Base-by-base conservation (phyloP, 2,888 invertebrate genomes). In the Lasius platythorax region DNA sequence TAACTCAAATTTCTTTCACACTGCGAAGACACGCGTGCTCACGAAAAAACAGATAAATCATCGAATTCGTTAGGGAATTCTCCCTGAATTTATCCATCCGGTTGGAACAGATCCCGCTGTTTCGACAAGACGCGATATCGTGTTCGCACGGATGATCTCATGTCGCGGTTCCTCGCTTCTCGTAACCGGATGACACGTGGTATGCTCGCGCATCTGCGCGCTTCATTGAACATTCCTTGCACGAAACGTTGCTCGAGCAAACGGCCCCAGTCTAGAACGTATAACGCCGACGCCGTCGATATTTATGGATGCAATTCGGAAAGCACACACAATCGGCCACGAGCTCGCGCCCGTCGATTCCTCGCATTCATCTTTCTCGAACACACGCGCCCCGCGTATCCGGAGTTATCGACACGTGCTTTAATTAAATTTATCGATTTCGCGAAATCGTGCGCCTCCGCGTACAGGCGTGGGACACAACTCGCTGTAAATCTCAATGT, bases 181-280 rank as follows among this genome's bases (percentile, higher is more conserved):
- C 85, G 83, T 83, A 85, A 84, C 87, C 76, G 87, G 85, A 86
- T 88, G 86, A 88, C 91, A 90, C 89, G 89, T 88, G 91, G 88
- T 89, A 75, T 70, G 33, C 46, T 61, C 50, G 85, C 88, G 87
- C 92, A 92, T 93, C 90, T 91, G 92, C 86, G 87, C 86, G 90
- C 89, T 90, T 92, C 92, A 92, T 93, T 91, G 90, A 90, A 88
- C 88, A 93, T 93, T 92, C 93, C 88, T 84, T 88, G 88, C 89
- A 92, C 91, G 91, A 92, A 89, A 91, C 85, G 83, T 90, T 91
- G 88, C 87, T 90, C 91, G 87, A 86, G 81, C 43, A 63, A 74
- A 63, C 72, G 67, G 78, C 84, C 78, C 87, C 78, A 85, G 84
- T 79, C 82, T 81, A 85, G 84, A 86, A 18, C 73, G 33, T 33